A percentile compares a stretch with the other conserved stretches of the same genome.
These are phyloP conservation scores for Chlorodrepanis virens DNA, from an alignment of 2,113 vertebrate genomes.

Conservation along the genomic window DNA sequence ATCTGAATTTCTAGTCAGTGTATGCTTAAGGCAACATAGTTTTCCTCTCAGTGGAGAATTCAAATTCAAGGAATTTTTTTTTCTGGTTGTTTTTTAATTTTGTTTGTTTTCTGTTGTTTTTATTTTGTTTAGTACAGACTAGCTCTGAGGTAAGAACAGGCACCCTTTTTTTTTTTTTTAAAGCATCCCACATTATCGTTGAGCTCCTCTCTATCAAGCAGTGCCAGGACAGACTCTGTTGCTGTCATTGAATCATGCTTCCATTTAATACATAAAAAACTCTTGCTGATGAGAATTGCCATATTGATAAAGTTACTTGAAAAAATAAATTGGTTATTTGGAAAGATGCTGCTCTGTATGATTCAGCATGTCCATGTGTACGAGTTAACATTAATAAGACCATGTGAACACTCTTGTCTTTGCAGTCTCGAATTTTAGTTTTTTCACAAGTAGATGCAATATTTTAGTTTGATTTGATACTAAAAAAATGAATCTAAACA, in stretches of 20 bases:
- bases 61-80: neutral
- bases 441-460: neutral
- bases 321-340: neutral
- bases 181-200: neutral
- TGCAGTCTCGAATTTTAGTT: neutral
- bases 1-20: neutral
- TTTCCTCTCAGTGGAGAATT: neutral
- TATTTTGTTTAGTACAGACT: neutral
- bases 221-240: neutral
- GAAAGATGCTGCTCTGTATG: neutral
- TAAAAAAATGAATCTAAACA: neutral
- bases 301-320: neutral
- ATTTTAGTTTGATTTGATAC: neutral
- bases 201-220: neutral
- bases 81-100: neutral
- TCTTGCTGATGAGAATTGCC: neutral
- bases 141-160: neutral
- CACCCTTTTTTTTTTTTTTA: neutral
- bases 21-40: neutral
- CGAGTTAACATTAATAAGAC: neutral
- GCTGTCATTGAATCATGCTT: neutral
- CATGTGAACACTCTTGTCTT: neutral
- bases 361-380: neutral
- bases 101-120: neutral
- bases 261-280: neutral